Conservation (phyloP, 2,888 invertebrate genomes). For the Slavum lentiscoides region DNA sequence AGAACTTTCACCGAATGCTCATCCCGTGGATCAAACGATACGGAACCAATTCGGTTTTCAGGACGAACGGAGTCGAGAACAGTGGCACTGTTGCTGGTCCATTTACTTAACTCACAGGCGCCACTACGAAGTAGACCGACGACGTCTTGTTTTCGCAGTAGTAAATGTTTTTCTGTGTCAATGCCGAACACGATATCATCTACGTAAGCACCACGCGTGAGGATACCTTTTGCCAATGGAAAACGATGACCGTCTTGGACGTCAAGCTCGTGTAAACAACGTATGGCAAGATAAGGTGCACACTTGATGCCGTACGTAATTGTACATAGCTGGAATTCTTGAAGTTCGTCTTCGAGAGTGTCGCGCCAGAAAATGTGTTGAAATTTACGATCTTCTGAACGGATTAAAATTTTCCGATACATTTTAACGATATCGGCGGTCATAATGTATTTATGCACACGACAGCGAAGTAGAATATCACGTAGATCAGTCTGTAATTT, state of each 20-base stretch:
- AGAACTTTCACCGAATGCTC: slow-evolving; percentile 3
- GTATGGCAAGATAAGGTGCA: slow-evolving; percentile 56
- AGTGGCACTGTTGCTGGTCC: not conserved
- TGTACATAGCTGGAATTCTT: slow-evolving; percentile 59
- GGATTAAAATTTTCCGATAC: slow-evolving; percentile 57
- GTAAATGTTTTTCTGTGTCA: not conserved
- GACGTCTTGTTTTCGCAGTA: not conserved
- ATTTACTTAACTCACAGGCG: slow-evolving; percentile 21
- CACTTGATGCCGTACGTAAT: slow-evolving; percentile 35
- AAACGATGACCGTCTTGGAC: not conserved
- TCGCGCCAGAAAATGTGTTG: slow-evolving; percentile 59
- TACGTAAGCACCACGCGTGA: not conserved
- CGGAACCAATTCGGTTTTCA: not conserved
- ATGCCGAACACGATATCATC: not conserved
- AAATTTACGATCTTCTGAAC: slow-evolving; percentile 56
- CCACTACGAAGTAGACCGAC: not conserved
- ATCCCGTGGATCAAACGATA: not conserved
- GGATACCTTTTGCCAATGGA: not conserved
- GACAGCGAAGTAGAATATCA: slow-evolving; percentile 57
- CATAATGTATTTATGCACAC: slow-evolving; percentile 58
- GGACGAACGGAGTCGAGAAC: not conserved
- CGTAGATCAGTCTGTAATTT: slow-evolving; percentile 58
- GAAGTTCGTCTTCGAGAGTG: slow-evolving; percentile 55
- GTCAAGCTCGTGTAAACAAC: slow-evolving; percentile 54
- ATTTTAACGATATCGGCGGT: slow-evolving; percentile 56